Base-by-base conservation (phyloP, 2,888 invertebrate species). In the Melangyna quadrimaculata region DNA sequence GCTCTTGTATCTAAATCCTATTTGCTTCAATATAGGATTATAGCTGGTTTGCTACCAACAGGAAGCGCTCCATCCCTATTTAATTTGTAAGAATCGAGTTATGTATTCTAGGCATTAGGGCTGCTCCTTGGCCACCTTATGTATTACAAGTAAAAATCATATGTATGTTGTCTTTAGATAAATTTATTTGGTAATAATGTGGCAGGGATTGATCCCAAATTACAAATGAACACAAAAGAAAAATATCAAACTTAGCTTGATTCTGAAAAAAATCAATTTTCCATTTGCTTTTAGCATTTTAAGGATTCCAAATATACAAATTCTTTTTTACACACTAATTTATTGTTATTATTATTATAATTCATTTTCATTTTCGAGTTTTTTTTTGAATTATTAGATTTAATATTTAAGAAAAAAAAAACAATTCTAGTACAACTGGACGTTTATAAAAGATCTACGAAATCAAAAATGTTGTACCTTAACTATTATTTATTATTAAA, bases 211-310 rank as follows among this genome's bases (percentile, higher is more conserved):
- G 14, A 8, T 22, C 22, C 22, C 53, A 61, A 27, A 72, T 53
- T 78, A 22, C 67, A 77, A 72, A 37, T 65, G 65, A 77, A 71
- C 70, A 67, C 70, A 81, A 75, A 74, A 61, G 45, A 70, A 80
- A 61, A 63, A 43, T 63, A 63, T 63, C 19, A 45, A 45, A 29
- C 27, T 12, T 17, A 17, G 14, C 27, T 29, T 27, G 6, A n/a
- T 14, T 37, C 12, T 43, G 10, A 24, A 43, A 63, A 63, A 61
- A 7, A 45, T 19, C 29, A 43, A 43, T 29, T 29, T 45, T 65
- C 3, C 45, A 45, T n/a, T 67, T 51, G 22, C 51, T 45, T 22
- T n/a, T 32, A 19, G 12, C 43, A 24, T 19, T 24, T 27, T 2
- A 19, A 45, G 14, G 22, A 45, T 51, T 22, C 17, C 29, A 55